A percentile compares a stretch with the other conserved stretches of the same genome.
Evolutionary conservation across 2,113 vertebrate genomes (phyloP).

Genomic region (Calidris pugnax): DNA sequence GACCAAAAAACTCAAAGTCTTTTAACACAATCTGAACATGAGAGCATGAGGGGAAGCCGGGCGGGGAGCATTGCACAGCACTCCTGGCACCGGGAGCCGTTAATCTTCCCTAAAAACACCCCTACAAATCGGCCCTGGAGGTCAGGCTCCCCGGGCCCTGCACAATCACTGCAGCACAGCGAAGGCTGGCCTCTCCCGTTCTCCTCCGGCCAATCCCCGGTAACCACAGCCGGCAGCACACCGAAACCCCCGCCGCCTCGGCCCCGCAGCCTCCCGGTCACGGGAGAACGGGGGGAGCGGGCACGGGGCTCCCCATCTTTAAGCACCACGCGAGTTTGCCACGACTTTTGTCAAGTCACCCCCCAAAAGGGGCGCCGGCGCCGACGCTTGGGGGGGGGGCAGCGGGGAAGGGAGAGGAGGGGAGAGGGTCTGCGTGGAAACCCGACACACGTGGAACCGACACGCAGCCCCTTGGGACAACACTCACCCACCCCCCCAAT

Average conservation of each 20-base stretch:
- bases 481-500: neutral
- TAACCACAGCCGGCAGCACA: neutral
- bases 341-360: constrained; percentile 39
- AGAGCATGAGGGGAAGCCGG: neutral
- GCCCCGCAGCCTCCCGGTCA: neutral
- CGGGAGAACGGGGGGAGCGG: neutral
- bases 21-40: neutral
- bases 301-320: rapidly evolving
- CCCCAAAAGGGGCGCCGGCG: neutral
- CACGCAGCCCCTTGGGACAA: neutral
- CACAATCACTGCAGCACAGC: neutral
- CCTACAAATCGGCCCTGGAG: neutral
- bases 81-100: neutral
- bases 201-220: neutral
- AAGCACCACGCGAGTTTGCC: neutral
- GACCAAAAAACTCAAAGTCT: neutral
- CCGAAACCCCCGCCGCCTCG: neutral
- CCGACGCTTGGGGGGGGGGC: neutral
- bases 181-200: neutral
- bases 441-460: neutral
- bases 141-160: constrained; percentile 19
- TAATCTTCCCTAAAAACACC: neutral
- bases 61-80: constrained; percentile 13
- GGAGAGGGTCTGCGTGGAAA: neutral
- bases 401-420: neutral